Evolutionary conservation across 2,797 vertebrate species (phyloP).

Genomic region (Bryconaethiops microstoma): DNA sequence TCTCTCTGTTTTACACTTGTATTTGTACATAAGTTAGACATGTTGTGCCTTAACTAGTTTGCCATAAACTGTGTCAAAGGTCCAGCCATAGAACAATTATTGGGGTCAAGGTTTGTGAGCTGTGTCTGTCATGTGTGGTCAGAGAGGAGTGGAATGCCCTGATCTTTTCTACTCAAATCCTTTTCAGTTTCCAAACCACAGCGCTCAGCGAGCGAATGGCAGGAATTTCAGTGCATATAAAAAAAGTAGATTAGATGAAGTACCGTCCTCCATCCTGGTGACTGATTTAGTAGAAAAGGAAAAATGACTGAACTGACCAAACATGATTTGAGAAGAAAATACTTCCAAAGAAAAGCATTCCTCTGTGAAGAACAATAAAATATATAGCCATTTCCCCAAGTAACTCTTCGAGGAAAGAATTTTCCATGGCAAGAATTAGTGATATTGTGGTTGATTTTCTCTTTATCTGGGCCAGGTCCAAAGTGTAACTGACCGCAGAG

Average conservation of each 20-base stretch:
- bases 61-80: slow-evolving; percentile 32
- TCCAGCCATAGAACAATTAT: slow-evolving; percentile 61
- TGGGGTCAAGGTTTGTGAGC: slow-evolving; percentile 47
- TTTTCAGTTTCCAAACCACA: slow-evolving; percentile 11
- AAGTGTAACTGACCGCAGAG: slow-evolving; percentile 56
- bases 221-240: slow-evolving; percentile 31
- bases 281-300: slow-evolving; percentile 54
- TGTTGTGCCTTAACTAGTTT: slow-evolving; percentile 29
- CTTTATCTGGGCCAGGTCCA: slow-evolving; percentile 51
- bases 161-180: background rate
- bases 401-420: slow-evolving; percentile 42
- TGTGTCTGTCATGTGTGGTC: slow-evolving; percentile 45
- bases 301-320: slow-evolving; percentile 53
- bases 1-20: slow-evolving; percentile 4
- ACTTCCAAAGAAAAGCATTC: slow-evolving; percentile 59
- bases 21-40: background rate
- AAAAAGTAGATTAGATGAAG: slow-evolving; percentile 27
- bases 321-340: slow-evolving; percentile 46
- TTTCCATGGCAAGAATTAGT: slow-evolving; percentile 47
- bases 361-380: slow-evolving; percentile 54
- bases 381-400: slow-evolving; percentile 48
- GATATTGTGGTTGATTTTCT: slow-evolving; percentile 49
- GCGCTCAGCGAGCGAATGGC: slow-evolving; percentile 20
- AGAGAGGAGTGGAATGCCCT: slow-evolving; percentile 2
- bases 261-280: slow-evolving; percentile 23